Evolutionary conservation across 2,797 vertebrate species (phyloP).

Genomic region (Protonibea diacanthus): DNA sequence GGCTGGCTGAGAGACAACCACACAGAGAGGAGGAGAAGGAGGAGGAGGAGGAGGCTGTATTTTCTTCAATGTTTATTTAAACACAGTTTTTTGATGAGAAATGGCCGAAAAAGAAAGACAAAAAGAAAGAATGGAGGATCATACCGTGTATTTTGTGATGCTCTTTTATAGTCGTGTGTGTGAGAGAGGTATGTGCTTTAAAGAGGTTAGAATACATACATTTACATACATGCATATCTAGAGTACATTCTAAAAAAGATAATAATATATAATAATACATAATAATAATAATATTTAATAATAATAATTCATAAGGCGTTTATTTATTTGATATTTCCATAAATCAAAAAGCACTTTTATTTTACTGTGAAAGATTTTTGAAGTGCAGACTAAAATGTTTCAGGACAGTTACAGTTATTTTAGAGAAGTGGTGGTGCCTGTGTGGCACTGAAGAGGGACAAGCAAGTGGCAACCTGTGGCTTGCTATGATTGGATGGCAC

Average conservation of each 20-base stretch:
- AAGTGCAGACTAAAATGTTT: too few relatives aligned
- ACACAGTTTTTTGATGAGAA: constrained; percentile 7
- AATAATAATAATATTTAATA: too few relatives aligned
- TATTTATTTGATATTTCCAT: not conserved
- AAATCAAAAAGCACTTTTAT: not conserved
- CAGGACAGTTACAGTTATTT: too few relatives aligned
- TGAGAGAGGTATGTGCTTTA: not conserved
- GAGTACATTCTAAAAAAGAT: not conserved
- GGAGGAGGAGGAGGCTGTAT: constrained; percentile 16
- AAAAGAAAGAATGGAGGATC: not conserved
- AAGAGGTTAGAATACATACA: too few relatives aligned
- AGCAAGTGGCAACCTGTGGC: not conserved
- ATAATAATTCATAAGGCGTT: not conserved
- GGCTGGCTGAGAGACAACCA: constrained; percentile 23
- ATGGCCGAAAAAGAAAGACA: not conserved
- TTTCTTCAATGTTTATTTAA: constrained; percentile 31
- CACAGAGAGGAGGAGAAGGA: not conserved
- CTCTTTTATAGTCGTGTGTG: not conserved
- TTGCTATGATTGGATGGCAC: not conserved
- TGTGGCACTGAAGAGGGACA: too few relatives aligned
- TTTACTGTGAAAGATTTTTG: too few relatives aligned
- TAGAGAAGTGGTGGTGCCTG: not conserved
- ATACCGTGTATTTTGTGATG: not conserved
- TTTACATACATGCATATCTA: not conserved
- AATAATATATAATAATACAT: too few relatives aligned